Evolutionary conservation across 2,888 invertebrate species (phyloP), one percentile per base, ranked within the genome.

Genomic region (Hybos culiciformis): DNA sequence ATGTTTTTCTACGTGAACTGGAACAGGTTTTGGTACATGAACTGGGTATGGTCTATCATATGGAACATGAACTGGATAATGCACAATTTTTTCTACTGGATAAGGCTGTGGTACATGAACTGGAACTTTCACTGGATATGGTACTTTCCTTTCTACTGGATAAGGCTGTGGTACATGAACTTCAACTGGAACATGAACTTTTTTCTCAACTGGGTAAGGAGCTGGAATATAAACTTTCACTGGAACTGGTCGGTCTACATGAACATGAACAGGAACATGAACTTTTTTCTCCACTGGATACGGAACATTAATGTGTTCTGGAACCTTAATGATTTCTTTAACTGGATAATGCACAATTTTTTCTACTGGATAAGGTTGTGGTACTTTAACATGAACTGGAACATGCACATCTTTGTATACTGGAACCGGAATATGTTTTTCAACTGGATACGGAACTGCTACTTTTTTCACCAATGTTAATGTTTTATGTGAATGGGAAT

Each of bases 281-380:
- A 85, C 78, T 69, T 74, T 74, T 69, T 80, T 81, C 62, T 80
- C 80, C 52, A 81, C 81, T 56, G 83, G 83, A 69, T 83, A 83
- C 54, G 82, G 82, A 54, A 75, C 74, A 53, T 83, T 82, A 47
- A 83, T 76, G 57, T 83, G 81, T 47, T 81, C 78, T 51, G 83
- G 82, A 45, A 84, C 83, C 62, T 83, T 83, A 40, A 85, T 78
- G 68, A 74, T 74, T 64, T 83, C 83, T 70, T 82, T 82, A 50
- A 83, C 82, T 39, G 76, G 78, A 58, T 77, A 76, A 24, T 79
- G 77, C 18, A 80, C 70, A 52, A 77, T 70, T 62, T 77, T 81
- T 31, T 72, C 66, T 3, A 75, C 69, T 52, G 78, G 75, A 49
- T 67, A 68, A 43, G 68, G 68, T 51, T 64, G 61, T 47, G 67